Evolutionary conservation across 1,140 invertebrate genomes (phyloP).

Genomic region (Hydropsyche tenuis): DNA sequence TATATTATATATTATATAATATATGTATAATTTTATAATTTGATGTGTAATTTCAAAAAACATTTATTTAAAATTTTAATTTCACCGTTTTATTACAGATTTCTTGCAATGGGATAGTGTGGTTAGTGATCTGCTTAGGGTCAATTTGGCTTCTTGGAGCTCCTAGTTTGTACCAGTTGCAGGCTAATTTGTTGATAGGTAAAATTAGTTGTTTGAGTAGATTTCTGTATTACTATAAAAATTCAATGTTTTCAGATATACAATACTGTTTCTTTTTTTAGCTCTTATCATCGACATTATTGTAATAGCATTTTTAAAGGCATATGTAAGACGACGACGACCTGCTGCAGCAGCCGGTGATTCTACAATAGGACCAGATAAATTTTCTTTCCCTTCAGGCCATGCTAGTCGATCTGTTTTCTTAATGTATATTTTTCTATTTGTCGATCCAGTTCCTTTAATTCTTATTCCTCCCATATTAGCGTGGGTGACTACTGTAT

Average conservation of each 20-base stretch:
- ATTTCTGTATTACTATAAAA: neutral
- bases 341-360: conserved; percentile 75
- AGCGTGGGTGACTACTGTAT: conserved; percentile 78
- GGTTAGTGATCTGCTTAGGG: conserved; percentile 37
- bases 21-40: neutral
- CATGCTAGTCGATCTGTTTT: conserved; percentile 88
- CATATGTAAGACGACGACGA: conserved; percentile 74
- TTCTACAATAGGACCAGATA: conserved; percentile 73
- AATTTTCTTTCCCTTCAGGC: conserved; percentile 96
- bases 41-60: neutral
- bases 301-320: conserved; percentile 82
- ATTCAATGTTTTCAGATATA: too few species aligned
- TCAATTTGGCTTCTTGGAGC: conserved; percentile 45
- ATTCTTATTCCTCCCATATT: conserved; percentile 69
- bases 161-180: conserved; percentile 40
- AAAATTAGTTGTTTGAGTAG: neutral
- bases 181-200: conserved; percentile 43
- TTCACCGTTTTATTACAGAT: conserved; percentile 28
- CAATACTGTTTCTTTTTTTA: too few species aligned
- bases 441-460: conserved; percentile 67
- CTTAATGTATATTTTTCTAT: conserved; percentile 74
- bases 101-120: conserved; percentile 46
- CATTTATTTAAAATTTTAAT: neutral
- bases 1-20: neutral
- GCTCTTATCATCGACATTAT: conserved; percentile 87